A percentile compares a stretch with the other conserved stretches of the same genome.
Conservation (phyloP, 2,888 invertebrate species). For the Meiosimyza decipiens region DNA sequence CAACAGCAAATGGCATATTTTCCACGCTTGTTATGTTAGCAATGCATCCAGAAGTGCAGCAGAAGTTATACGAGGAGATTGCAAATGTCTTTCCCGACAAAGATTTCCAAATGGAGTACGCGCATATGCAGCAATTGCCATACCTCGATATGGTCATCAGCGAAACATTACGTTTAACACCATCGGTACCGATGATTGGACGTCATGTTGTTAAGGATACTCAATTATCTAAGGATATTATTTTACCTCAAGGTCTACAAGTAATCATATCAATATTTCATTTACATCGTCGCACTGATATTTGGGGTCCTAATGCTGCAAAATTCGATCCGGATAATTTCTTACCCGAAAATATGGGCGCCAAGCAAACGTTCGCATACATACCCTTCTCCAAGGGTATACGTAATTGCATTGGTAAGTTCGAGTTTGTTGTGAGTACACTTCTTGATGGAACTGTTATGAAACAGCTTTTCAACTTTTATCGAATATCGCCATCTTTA, state of each 20-base stretch:
- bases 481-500: too few species aligned
- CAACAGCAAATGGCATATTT: conserved; percentile 44
- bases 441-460: too few species aligned
- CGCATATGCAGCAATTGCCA: conserved; percentile 46
- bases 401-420: conserved; percentile 52
- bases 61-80: conserved; percentile 46
- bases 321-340: conserved; percentile 51
- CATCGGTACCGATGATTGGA: conserved; percentile 49
- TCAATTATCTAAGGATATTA: conserved; percentile 40
- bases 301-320: conserved; percentile 51
- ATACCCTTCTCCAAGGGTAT: conserved; percentile 54
- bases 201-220: conserved; percentile 44
- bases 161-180: conserved; percentile 49
- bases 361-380: conserved; percentile 50
- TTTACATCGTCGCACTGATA: conserved; percentile 47
- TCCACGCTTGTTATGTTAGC: conserved; percentile 47
- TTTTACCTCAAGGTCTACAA: conserved; percentile 45
- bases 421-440: not conserved
- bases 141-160: conserved; percentile 52
- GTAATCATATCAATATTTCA: conserved; percentile 46
- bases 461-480: too few species aligned
- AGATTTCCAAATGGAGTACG: conserved; percentile 41
- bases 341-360: conserved; percentile 45
- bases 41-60: conserved; percentile 45
- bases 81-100: conserved; percentile 45